Percentiles rank a stretch among this genome's conserved stretches.
phyloP scores from a whole-genome alignment of 2,797 vertebrate genomes.

The Halcyon leucocephala region DNA sequence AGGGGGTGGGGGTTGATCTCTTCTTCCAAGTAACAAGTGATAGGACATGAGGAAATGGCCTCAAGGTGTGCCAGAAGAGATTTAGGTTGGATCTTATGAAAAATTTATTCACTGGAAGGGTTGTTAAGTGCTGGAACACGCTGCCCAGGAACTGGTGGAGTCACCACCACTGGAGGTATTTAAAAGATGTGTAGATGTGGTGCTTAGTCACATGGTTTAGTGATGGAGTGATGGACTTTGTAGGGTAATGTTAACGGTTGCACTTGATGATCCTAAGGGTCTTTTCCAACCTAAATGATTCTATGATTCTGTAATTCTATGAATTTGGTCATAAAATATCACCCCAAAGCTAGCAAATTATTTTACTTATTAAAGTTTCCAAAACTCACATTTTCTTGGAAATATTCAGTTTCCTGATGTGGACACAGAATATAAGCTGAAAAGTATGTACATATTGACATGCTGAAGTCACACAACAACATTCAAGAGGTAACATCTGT shows the following conservation, averaged over 20 bases:
- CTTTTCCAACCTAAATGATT: background rate
- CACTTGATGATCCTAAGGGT: background rate
- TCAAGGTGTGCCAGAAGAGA: no score
- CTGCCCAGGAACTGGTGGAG: background rate
- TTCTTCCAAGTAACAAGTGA: background rate
- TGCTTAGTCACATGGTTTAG: no score
- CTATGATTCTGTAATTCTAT: background rate
- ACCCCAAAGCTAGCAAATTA: background rate
- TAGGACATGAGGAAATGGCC: background rate
- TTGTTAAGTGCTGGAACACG: background rate
- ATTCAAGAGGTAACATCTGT: background rate
- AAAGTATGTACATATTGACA: background rate
- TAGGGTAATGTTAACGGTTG: background rate
- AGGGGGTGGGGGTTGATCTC: rapidly evolving
- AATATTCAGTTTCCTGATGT: background rate
- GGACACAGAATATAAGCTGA: background rate
- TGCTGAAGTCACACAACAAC: background rate
- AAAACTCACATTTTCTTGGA: background rate
- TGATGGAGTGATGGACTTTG: no score
- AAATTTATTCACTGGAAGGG: rapidly evolving
- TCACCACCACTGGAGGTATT: no score
- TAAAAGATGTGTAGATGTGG: no score
- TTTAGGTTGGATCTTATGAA: background rate
- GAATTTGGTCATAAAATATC: background rate
- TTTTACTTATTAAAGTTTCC: background rate